Evolutionary conservation across 2,797 vertebrate genomes (phyloP), one percentile per base, ranked within the genome.

Genomic region (Poeciliopsis presidionis): DNA sequence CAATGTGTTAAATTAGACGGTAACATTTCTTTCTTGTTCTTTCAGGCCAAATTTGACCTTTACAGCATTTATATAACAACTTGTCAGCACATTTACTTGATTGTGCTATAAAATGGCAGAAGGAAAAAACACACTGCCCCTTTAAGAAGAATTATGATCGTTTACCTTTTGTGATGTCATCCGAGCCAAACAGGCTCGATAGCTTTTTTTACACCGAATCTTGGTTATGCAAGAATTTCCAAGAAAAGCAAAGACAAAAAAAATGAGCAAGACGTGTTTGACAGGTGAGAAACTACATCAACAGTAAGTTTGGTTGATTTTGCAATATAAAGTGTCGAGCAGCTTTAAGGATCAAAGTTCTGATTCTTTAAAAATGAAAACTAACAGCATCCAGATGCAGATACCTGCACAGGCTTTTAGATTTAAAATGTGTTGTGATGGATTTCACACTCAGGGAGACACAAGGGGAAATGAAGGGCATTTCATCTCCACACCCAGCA

Each of bases 401-500:
- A 82, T 16, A 76, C 78, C 77, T 61, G 33, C 43, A 46, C 33
- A 41, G 25, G 47, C 3, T 33, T 75, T 45, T 28, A 45, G 25
- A 81, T 74, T 57, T 55, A 63, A 78, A 82, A 36, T 5, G 36
- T 53, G 63, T 59, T 80, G 71, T 80, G 72, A 74, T 43, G 77
- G 75, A 45, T 73, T 59, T 72, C 55, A 73, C 30, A 39, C 46
- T 12, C 75, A 79, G 74, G 76, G 74, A 76, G 80, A 78, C 51
- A 83, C n/a, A 2, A 67, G n/a, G 49, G 67, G 78, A 53, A 71
- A 61, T 28, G 79, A 75, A 82, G 75, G 72, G 71, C 22, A 65
- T 76, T 88, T 86, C 77, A 73, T 79, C 74, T 51, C 6, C 73
- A 61, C 69, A 49, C 71, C 72, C 28, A 78, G 75, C 73, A 77